phyloP scores from a whole-genome alignment of 2,888 invertebrate genomes.

The Siphlonurus alternatus region DNA sequence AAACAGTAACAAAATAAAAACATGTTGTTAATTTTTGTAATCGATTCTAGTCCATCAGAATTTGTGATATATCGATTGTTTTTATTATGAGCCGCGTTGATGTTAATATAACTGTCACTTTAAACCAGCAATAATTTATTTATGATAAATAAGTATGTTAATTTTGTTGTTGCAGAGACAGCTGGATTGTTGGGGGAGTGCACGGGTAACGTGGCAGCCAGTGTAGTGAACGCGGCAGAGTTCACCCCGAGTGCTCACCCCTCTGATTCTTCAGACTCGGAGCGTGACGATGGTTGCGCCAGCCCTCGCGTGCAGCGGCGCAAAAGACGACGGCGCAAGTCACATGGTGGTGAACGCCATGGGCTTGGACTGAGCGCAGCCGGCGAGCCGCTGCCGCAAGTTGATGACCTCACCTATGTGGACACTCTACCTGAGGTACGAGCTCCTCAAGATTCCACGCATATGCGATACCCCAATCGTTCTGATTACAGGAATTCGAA shows the following conservation, averaged over 20 bases:
- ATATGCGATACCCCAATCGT: too few relatives aligned
- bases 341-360: slow-evolving; percentile 10
- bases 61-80: too few relatives aligned
- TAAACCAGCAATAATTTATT: too few relatives aligned
- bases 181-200: neutral
- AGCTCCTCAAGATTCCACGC: neutral
- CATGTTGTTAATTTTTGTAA: too few relatives aligned
- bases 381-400: slow-evolving; percentile 25
- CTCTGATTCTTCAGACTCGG: slow-evolving; percentile 48
- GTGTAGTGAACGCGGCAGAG: slow-evolving; percentile 6
- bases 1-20: slow-evolving; percentile 15
- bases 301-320: slow-evolving; percentile 69
- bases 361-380: neutral
- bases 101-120: too few relatives aligned
- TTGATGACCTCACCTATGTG: slow-evolving; percentile 59
- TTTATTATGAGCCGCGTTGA: too few relatives aligned
- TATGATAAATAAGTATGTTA: too few relatives aligned
- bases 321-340: slow-evolving; percentile 29
- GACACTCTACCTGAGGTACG: slow-evolving; percentile 72
- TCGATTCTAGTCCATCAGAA: too few relatives aligned
- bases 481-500: too few relatives aligned
- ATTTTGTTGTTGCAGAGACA: neutral
- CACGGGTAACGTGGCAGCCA: neutral
- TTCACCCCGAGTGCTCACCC: slow-evolving; percentile 21
- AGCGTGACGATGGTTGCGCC: slow-evolving; percentile 52